Percentiles rank a stretch among this genome's conserved stretches.
phyloP scores from a whole-genome alignment of 2,888 invertebrate species.

The Limnephilus auricula region DNA sequence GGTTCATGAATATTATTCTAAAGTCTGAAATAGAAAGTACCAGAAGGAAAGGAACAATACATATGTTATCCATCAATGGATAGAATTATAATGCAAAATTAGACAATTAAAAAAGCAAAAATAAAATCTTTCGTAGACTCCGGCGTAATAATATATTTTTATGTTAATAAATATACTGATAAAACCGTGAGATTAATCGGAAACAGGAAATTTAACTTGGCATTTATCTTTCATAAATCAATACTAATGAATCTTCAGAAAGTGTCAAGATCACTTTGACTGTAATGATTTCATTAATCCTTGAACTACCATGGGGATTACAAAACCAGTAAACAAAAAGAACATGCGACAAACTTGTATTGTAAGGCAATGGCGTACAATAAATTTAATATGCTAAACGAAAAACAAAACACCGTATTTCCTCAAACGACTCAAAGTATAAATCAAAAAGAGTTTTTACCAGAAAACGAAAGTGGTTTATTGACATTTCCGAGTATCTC shows the following conservation, averaged over 20 bases:
- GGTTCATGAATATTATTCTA: no score
- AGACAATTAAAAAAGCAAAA: neutral
- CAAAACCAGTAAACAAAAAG: neutral
- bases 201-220: neutral
- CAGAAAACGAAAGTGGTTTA: neutral
- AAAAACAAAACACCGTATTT: neutral
- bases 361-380: neutral
- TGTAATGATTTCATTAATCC: neutral
- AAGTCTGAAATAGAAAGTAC: neutral
- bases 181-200: neutral
- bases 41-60: neutral
- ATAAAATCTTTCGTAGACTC: neutral
- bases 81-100: neutral
- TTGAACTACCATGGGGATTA: neutral
- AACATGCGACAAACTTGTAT: neutral
- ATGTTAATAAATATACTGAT: neutral
- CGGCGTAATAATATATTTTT: no score
- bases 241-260: neutral
- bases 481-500: neutral
- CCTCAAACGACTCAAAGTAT: neutral
- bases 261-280: neutral
- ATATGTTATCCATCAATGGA: neutral
- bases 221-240: neutral
- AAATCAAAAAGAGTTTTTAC: neutral
- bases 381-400: neutral